Conservation (phyloP, 2,113 vertebrate genomes). For the Gnathonemus echidnorhynchus region DNA sequence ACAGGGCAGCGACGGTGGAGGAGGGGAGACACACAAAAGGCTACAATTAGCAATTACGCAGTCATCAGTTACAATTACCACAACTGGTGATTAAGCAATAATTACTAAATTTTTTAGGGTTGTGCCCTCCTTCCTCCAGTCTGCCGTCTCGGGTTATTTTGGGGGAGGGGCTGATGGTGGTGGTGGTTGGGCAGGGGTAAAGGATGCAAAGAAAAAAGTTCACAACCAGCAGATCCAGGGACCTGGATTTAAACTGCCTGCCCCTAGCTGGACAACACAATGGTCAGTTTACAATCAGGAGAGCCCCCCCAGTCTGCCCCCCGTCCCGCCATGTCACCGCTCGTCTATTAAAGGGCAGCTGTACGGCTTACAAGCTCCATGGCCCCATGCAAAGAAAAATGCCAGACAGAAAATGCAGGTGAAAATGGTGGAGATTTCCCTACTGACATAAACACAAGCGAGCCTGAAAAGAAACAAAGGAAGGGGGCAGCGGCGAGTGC, state of each 20-base stretch:
- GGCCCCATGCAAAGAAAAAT: neutral
- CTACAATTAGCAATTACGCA: conserved; percentile 59
- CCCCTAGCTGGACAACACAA: conserved; percentile 69
- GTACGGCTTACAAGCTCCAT: neutral
- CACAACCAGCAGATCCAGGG: conserved; percentile 36
- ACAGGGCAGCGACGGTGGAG: conserved; percentile 41
- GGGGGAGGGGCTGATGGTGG: conserved; percentile 34
- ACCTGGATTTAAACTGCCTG: conserved; percentile 68
- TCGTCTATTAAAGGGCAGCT: neutral
- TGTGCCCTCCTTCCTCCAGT: conserved; percentile 48
- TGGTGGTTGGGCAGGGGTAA: conserved; percentile 19
- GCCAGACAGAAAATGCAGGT: neutral
- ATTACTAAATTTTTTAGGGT: conserved; percentile 59
- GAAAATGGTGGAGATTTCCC: neutral
- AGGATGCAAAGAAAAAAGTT: conserved; percentile 32
- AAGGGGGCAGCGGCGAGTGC: neutral
- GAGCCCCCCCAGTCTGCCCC: conserved; percentile 52
- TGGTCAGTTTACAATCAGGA: conserved; percentile 76
- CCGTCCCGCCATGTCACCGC: conserved; percentile 1
- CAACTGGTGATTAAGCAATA: conserved; percentile 70
- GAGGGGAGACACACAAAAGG: conserved; percentile 47
- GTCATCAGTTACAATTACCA: conserved; percentile 66
- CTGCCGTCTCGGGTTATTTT: conserved; percentile 52
- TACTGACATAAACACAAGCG: neutral
- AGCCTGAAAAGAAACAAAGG: neutral